A percentile compares a stretch with the other conserved stretches of the same genome.
Evolutionary conservation across 2,797 vertebrate genomes (phyloP).

Genomic region (Hippocampus kuda): DNA sequence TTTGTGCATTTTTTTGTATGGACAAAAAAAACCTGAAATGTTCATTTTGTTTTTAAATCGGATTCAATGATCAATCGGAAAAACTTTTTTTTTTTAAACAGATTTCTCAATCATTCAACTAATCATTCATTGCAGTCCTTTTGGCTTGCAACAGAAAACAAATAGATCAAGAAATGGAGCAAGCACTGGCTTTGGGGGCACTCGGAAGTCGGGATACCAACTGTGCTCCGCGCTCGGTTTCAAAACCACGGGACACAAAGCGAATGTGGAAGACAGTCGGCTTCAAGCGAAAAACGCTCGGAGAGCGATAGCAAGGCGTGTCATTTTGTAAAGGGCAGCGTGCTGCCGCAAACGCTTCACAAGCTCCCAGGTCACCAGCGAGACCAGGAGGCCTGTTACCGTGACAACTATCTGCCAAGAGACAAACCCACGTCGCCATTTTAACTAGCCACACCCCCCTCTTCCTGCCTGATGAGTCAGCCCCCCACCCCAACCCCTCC

Average conservation of each 20-base stretch:
- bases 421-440: constrained; percentile 76
- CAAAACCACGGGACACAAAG: neutral
- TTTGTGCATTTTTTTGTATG: neutral
- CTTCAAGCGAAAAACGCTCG: neutral
- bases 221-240: neutral
- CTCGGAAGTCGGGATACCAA: neutral
- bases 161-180: neutral
- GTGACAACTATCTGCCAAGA: constrained; percentile 85
- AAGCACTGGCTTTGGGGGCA: neutral
- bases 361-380: constrained; percentile 89
- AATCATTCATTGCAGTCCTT: neutral
- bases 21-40: too few relatives aligned
- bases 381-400: constrained; percentile 89
- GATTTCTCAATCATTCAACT: neutral
- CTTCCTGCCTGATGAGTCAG: constrained; percentile 39
- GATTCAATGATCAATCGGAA: neutral
- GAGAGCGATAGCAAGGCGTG: constrained; percentile 27
- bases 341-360: constrained; percentile 63
- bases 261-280: neutral
- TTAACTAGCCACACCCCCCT: constrained; percentile 74
- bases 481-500: neutral
- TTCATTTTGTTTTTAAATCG: neutral
- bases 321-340: constrained; percentile 40
- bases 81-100: neutral
- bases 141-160: neutral